phyloP scores from a whole-genome alignment of 2,797 vertebrate species.

The Kryptolebias ocellatus region DNA sequence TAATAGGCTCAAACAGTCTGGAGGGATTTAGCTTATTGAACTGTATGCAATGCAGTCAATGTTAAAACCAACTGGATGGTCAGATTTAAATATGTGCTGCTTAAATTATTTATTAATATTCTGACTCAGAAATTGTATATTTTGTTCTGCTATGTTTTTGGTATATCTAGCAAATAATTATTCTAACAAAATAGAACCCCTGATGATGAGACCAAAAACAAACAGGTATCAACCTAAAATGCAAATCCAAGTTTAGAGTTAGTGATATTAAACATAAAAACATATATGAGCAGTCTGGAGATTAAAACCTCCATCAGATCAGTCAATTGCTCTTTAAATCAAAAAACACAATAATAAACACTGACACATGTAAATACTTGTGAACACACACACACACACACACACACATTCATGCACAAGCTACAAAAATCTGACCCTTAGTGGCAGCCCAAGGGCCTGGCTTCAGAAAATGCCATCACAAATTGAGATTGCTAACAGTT shows the following conservation, averaged over 20 bases:
- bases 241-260: neutral
- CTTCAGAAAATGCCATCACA: constrained; percentile 74
- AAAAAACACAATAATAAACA: constrained; percentile 16
- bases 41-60: constrained; percentile 42
- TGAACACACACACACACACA: constrained; percentile 8
- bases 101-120: constrained; percentile 52
- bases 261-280: neutral
- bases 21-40: constrained; percentile 44
- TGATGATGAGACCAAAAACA: constrained; percentile 6
- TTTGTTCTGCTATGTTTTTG: constrained; percentile 50
- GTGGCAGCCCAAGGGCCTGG: constrained; percentile 47
- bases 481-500: constrained; percentile 78
- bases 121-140: constrained; percentile 49
- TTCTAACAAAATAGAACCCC: neutral
- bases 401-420: neutral
- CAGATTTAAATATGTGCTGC: constrained; percentile 40
- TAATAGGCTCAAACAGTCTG: constrained; percentile 53
- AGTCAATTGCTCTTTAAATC: constrained; percentile 32
- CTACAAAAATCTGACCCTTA: constrained; percentile 15
- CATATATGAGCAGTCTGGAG: neutral
- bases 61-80: constrained; percentile 24
- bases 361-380: constrained; percentile 26
- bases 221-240: neutral
- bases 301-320: constrained; percentile 10
- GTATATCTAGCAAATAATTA: constrained; percentile 17